Evolutionary conservation across 2,797 vertebrate species (phyloP).

Genomic region (Momotus momota): DNA sequence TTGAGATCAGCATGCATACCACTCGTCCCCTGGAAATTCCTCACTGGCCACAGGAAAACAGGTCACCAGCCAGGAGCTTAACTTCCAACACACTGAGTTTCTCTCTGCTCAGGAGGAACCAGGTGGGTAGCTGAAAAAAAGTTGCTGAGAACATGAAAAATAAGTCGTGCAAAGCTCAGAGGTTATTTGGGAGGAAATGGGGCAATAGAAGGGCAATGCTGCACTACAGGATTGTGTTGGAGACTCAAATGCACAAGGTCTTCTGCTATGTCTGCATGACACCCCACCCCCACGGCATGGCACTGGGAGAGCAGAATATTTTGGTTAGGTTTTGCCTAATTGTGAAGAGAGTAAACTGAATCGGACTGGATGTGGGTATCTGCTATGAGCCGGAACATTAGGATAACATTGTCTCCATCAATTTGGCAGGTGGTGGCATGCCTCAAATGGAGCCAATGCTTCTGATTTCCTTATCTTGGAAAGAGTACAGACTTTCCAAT

Average conservation of each 20-base stretch:
- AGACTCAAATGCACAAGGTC: neutral
- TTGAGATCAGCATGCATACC: neutral
- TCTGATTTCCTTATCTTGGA: neutral
- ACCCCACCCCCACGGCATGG: too few species aligned
- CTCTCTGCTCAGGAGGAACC: neutral
- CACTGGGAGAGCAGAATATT: neutral
- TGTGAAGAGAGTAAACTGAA: neutral
- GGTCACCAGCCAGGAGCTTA: slow-evolving; percentile 16
- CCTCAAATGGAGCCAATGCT: neutral
- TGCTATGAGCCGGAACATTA: neutral
- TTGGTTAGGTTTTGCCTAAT: neutral
- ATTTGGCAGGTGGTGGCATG: neutral
- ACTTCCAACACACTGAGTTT: neutral
- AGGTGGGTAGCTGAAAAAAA: slow-evolving; percentile 18
- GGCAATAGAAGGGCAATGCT: neutral
- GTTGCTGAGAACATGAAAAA: slow-evolving; percentile 9
- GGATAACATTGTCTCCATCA: neutral
- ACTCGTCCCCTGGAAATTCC: slow-evolving; percentile 36
- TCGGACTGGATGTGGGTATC: neutral
- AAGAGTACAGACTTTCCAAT: neutral
- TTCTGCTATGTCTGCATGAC: neutral
- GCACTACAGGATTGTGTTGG: neutral
- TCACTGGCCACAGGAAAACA: slow-evolving; percentile 38
- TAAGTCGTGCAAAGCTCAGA: neutral
- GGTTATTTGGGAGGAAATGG: neutral